Percentiles rank a stretch among this genome's conserved stretches.
These are phyloP conservation scores for Paragorgia papillata DNA, from an alignment of 92 coral and sea anemone species.

Conservation along the genomic window DNA sequence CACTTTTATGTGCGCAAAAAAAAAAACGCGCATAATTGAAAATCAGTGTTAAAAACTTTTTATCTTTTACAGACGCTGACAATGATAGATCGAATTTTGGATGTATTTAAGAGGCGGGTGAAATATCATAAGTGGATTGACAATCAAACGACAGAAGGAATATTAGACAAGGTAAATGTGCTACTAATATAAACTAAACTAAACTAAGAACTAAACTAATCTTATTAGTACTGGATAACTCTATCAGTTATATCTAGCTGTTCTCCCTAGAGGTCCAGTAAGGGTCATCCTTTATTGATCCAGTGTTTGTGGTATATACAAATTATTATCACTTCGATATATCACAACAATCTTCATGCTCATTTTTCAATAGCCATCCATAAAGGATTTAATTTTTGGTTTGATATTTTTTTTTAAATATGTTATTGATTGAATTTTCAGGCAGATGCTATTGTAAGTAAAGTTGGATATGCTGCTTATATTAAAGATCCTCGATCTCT, in stretches of 20 bases:
- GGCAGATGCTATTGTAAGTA: constrained; percentile 88
- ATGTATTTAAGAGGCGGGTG: constrained; percentile 80
- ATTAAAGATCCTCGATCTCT: constrained; percentile 74
- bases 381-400: too few species aligned
- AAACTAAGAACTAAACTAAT: too few species aligned
- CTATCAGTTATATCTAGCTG: too few species aligned
- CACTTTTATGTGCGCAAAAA: too few species aligned
- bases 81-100: constrained; percentile 86
- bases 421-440: constrained; percentile 4
- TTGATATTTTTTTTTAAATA: too few species aligned
- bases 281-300: too few species aligned
- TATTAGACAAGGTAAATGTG: constrained; percentile 78
- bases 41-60: background rate
- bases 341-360: too few species aligned
- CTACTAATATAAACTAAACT: background rate
- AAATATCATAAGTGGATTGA: constrained; percentile 92
- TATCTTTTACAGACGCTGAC: constrained; percentile 59
- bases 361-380: too few species aligned
- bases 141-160: constrained; percentile 78
- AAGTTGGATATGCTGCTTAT: constrained; percentile 94
- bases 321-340: background rate
- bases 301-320: background rate
- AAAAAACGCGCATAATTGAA: too few species aligned
- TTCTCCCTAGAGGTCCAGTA: too few species aligned
- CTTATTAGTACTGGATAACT: too few species aligned